Percentiles rank a stretch among this genome's conserved stretches.
These are phyloP conservation scores for Cyphomyrus discorhynchus DNA, from an alignment of 2,113 vertebrate genomes.

Conservation along the genomic window DNA sequence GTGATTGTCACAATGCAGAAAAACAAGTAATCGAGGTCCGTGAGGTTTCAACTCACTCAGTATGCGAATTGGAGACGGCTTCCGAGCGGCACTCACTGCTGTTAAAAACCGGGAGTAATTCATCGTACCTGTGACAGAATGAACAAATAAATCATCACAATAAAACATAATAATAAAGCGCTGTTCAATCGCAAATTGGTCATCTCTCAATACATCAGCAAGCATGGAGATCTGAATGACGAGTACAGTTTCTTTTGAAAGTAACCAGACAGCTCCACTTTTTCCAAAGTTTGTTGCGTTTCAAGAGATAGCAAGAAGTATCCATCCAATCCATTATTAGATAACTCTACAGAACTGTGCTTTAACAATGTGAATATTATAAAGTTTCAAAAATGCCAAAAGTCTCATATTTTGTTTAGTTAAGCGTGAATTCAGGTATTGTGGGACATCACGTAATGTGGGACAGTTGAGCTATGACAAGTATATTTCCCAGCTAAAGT, in stretches of 20 bases:
- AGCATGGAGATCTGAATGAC: not conserved
- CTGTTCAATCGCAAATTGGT: not conserved
- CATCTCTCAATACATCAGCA: not conserved
- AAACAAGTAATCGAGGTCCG: not conserved
- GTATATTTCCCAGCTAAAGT: too few relatives aligned
- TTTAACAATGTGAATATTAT: not conserved
- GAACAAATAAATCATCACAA: not conserved
- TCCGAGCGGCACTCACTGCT: constrained; percentile 72
- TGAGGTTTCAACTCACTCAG: constrained; percentile 66
- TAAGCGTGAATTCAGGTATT: too few relatives aligned
- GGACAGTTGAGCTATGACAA: too few relatives aligned
- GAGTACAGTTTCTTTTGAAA: not conserved
- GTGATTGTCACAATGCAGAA: not conserved
- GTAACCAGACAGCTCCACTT: not conserved
- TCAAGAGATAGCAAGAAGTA: not conserved
- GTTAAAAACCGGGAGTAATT: constrained; percentile 85
- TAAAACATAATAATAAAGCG: not conserved
- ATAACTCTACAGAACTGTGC: not conserved
- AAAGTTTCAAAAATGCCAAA: too few relatives aligned
- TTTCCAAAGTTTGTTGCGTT: not conserved
- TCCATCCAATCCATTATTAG: not conserved
- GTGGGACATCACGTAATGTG: too few relatives aligned
- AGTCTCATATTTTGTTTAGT: too few relatives aligned
- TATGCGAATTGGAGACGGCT: constrained; percentile 68
- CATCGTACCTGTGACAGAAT: constrained; percentile 59